Evolutionary conservation across 2,113 vertebrate species (phyloP).

Genomic region (Lates calcarifer): DNA sequence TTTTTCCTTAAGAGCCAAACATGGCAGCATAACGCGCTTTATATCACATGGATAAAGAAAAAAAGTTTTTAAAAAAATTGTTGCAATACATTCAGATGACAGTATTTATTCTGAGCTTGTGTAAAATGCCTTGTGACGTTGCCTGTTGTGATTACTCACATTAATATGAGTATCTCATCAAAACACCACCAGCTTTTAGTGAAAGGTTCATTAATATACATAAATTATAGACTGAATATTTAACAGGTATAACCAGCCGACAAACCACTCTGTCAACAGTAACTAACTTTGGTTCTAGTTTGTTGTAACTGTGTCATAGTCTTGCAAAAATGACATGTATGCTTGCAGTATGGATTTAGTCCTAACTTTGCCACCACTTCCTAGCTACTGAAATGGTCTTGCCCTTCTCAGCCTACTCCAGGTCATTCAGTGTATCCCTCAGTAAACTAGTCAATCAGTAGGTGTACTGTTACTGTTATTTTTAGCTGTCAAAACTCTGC

Average conservation of each 20-base stretch:
- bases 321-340: conserved; percentile 46
- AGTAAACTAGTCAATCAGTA: conserved; percentile 24
- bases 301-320: conserved; percentile 25
- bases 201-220: conserved; percentile 40
- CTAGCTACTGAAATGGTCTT: conserved; percentile 8
- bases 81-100: conserved; percentile 63
- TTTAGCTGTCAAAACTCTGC: conserved; percentile 43
- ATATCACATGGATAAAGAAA: conserved; percentile 58
- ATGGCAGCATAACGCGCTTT: conserved; percentile 59
- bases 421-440: conserved; percentile 22
- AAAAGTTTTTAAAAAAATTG: conserved; percentile 15
- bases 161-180: conserved; percentile 51
- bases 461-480: conserved; percentile 22
- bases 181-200: conserved; percentile 62
- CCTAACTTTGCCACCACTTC: conserved; percentile 9
- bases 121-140: conserved; percentile 71
- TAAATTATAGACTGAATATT: conserved; percentile 42
- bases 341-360: conserved; percentile 32
- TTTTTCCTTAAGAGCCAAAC: conserved; percentile 43
- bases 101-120: conserved; percentile 75
- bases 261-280: conserved; percentile 37
- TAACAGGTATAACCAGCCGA: conserved; percentile 45
- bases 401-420: conserved; percentile 7
- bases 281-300: conserved; percentile 29
- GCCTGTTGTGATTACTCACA: conserved; percentile 63